Base-by-base conservation (phyloP, 2,888 invertebrate genomes). In the Adineta ricciae region DNA sequence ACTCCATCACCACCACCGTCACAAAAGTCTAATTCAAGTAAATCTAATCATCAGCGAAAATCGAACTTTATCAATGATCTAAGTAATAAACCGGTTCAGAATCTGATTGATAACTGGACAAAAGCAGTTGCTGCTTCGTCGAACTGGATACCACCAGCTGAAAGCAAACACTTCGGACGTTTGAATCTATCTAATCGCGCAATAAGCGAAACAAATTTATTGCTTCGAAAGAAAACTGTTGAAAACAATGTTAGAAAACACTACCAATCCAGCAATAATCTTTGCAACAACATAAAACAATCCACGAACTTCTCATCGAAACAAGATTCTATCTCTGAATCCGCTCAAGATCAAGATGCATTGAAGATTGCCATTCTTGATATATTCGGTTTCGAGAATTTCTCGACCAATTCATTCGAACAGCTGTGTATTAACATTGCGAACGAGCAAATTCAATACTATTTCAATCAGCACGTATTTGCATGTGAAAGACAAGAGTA, bases 321-420 rank as follows among this genome's bases (percentile, higher is more conserved):
- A 32, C 27, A 46, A 46, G 46, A 46, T 8, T 46, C 46, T 8
- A 46, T 46, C 11, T 46, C 38, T 52, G 73, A 2, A 19, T 9
- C 32, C 5, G n/a, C 24, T 24, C 38, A 41, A 41, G 41, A 73
- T 11, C n/a, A 1, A 41, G 41, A 78, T 38, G 78, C 38, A 78
- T n/a, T 94, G 88, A 93, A 93, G 83, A 93, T 96, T 83, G 94
- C 94, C 88, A 91, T 97, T 84, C 91, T 96, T 88, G 97, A 97
- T 89, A 93, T 95, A 91, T 96, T 94, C 89, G 97, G 97, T 0
- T 96, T 97, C 89, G 96, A 97, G 91, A 96, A 96, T 89, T 95
- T 94, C 89, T 91, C 92, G 19, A 92, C 93, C 88, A 97, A 97
- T 90, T 93, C 94, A 21, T 92, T 96, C 87, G 95, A 96, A 88